These are phyloP conservation scores for Thalassophryne amazonica DNA, from an alignment of 2,797 vertebrate species.

Conservation along the genomic window DNA sequence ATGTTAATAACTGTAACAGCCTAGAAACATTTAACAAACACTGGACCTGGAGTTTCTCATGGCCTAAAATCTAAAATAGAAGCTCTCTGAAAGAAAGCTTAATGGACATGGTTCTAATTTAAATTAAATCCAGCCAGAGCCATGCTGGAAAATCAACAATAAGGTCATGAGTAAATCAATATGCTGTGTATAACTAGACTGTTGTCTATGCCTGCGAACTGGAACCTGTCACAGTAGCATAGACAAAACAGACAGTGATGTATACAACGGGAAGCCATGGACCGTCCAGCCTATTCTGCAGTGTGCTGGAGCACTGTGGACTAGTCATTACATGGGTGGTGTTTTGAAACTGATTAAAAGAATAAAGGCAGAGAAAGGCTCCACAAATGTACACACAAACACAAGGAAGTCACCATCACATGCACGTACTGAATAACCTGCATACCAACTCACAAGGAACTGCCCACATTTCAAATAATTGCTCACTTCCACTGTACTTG, in stretches of 20 bases:
- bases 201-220: slow-evolving; percentile 68
- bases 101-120: slow-evolving; percentile 40
- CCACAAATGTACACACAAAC: slow-evolving; percentile 57
- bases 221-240: slow-evolving; percentile 69
- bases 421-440: slow-evolving; percentile 26
- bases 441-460: slow-evolving; percentile 26
- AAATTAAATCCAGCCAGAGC: slow-evolving; percentile 47
- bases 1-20: neutral
- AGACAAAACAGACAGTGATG: slow-evolving; percentile 70
- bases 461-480: neutral
- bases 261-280: slow-evolving; percentile 74
- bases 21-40: neutral
- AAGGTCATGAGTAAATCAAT: slow-evolving; percentile 71
- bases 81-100: slow-evolving; percentile 13
- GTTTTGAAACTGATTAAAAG: slow-evolving; percentile 42
- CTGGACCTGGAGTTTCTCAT: neutral
- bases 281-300: slow-evolving; percentile 42
- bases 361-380: slow-evolving; percentile 47
- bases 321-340: slow-evolving; percentile 51
- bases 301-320: slow-evolving; percentile 38
- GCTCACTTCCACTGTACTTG: neutral
- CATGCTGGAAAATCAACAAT: slow-evolving; percentile 48
- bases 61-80: slow-evolving; percentile 6
- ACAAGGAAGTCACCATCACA: slow-evolving; percentile 37
- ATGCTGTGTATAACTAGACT: slow-evolving; percentile 59